Base-by-base conservation (phyloP, 35 echinoderm and acorn worm species). In the Lytechinus variegatus region DNA sequence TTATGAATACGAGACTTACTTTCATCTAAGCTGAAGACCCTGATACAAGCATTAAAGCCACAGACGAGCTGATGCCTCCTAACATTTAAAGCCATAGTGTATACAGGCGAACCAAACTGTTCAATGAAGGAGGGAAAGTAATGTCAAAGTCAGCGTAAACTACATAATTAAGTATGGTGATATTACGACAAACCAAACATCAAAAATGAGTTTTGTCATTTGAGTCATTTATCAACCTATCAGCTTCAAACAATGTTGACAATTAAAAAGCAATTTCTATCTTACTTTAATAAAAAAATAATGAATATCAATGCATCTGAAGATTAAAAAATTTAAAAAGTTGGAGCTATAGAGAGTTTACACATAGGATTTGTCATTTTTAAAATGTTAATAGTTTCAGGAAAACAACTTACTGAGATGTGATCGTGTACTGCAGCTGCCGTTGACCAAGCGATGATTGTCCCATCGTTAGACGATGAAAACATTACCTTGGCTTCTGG, bases 401-500 rank as follows among this genome's bases (percentile, higher is more conserved):
- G 33, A 44, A 24, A 24, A 14, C 4, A 16, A 96, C 96, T 66
- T 87, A 98, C 98, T 87, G 97, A 96, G 89, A 99, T 98, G 95
- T 89, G 97, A 27, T 99, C 98, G 89, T 94, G 92, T 27, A 97
- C 98, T 29, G 95, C 95, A 27, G 96, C 98, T 72, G 93, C 97
- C 27, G 97, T 95, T 86, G 98, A 95, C 98, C 98, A 99, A 27
- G 98, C 98, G 1, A 99, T 97, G n/a, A 99, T 94, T 29, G 95
- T 96, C 52, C 98, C 98, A 96, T 99, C 97, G 94, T 99, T 99
- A 9, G 98, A 99, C 1, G 98, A 97, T 27, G 98, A 99, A 53
- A 99, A 97, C 98, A 99, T 97, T 54, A 99, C 97, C 91, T 99
- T 99, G 10, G 95, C 97, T 95, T 99, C 98, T 86, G 92, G 97